A percentile compares a stretch with the other conserved stretches of the same genome.
phyloP scores from a whole-genome alignment of 2,888 invertebrate species.

The Teleiodes luculella region DNA sequence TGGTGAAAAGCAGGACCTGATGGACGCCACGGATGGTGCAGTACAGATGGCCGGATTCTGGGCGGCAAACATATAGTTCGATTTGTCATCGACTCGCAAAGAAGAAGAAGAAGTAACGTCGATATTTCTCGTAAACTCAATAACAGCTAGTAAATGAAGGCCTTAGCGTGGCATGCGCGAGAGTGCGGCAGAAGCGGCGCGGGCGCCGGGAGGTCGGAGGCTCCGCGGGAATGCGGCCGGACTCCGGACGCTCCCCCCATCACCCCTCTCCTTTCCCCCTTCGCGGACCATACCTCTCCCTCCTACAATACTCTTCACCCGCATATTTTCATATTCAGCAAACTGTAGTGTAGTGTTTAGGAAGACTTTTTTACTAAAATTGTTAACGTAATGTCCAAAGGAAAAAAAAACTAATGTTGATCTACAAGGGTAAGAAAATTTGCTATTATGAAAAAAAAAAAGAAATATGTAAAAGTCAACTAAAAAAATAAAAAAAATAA shows the following conservation, averaged over 20 bases:
- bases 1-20: too few relatives aligned
- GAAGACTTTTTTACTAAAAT: neutral
- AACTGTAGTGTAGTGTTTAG: neutral
- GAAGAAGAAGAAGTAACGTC: too few relatives aligned
- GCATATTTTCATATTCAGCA: conserved; percentile 1
- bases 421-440: too few relatives aligned
- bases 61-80: too few relatives aligned
- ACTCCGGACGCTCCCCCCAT: conserved; percentile 32
- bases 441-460: neutral
- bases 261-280: conserved; percentile 17
- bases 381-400: neutral
- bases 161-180: neutral
- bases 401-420: too few relatives aligned
- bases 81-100: too few relatives aligned
- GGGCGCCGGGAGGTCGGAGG: conserved; percentile 54
- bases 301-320: neutral
- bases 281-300: neutral
- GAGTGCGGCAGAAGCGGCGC: conserved; percentile 26
- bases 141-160: neutral
- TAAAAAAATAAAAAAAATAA: too few relatives aligned
- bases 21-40: too few relatives aligned
- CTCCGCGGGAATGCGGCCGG: conserved; percentile 71
- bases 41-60: too few relatives aligned
- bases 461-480: too few relatives aligned
- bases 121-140: too few relatives aligned